Evolutionary conservation across 2,888 invertebrate species (phyloP).

Genomic region (Diabrotica balteata): DNA sequence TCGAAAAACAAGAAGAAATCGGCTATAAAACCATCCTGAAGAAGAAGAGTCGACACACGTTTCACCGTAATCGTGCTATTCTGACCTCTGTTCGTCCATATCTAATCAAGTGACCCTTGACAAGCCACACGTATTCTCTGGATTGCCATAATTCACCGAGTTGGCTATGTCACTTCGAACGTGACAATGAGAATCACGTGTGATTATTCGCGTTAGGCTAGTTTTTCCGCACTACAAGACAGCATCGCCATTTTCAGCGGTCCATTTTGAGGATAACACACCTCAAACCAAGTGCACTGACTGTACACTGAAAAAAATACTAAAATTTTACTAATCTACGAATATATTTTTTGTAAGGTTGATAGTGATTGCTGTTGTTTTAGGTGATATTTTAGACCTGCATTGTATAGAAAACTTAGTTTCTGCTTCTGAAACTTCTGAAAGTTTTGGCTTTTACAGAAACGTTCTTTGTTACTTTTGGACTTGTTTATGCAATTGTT

Average conservation of each 20-base stretch:
- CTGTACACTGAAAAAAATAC: slow-evolving; percentile 11
- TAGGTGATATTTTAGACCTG: too few relatives aligned
- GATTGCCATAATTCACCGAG: slow-evolving; percentile 54
- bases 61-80: slow-evolving; percentile 51
- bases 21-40: background rate
- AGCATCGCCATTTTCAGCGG: slow-evolving; percentile 21
- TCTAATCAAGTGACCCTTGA: slow-evolving; percentile 58
- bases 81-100: slow-evolving; percentile 54
- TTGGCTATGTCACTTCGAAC: slow-evolving; percentile 57
- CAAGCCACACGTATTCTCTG: slow-evolving; percentile 56
- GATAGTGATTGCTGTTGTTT: too few relatives aligned
- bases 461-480: too few relatives aligned
- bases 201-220: slow-evolving; percentile 48
- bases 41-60: slow-evolving; percentile 48
- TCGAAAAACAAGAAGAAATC: slow-evolving; percentile 1
- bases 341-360: too few relatives aligned
- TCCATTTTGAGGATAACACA: slow-evolving; percentile 18
- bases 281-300: slow-evolving; percentile 1
- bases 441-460: too few relatives aligned
- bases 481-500: too few relatives aligned
- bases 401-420: too few relatives aligned
- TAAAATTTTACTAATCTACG: too few relatives aligned
- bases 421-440: too few relatives aligned
- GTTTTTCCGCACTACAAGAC: slow-evolving; percentile 30
- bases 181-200: slow-evolving; percentile 56